Conservation (phyloP, 2,113 vertebrate genomes). For the Rhinichthys klamathensis region DNA sequence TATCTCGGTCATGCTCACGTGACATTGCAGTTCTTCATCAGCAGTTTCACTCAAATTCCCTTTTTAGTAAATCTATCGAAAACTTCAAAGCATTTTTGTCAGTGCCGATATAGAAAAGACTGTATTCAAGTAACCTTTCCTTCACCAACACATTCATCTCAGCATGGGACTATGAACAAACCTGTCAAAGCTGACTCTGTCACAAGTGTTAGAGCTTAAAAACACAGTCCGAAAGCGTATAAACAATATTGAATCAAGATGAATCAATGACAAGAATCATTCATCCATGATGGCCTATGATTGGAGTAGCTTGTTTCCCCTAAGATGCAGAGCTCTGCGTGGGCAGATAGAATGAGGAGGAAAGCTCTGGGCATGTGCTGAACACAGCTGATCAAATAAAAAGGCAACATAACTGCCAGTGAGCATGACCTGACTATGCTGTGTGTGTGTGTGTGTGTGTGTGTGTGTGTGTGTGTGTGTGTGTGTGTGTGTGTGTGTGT, state of each 20-base stretch:
- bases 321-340: conserved; percentile 24
- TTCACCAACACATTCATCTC: conserved; percentile 31
- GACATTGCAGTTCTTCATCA: no score
- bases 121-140: conserved; percentile 35
- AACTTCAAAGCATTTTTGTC: background rate
- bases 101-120: no score
- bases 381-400: conserved; percentile 62
- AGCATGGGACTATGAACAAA: conserved; percentile 32
- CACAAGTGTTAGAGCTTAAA: conserved; percentile 2
- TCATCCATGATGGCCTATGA: conserved; percentile 10
- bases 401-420: conserved; percentile 26
- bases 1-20: no score
- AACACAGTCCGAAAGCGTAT: conserved; percentile 7
- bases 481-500: conserved; percentile 7
- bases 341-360: background rate
- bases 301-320: conserved; percentile 17
- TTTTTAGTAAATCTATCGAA: background rate
- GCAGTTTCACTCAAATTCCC: no score
- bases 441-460: background rate
- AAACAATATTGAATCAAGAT: conserved; percentile 5
- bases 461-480: conserved; percentile 10
- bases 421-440: conserved; percentile 31
- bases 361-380: conserved; percentile 46
- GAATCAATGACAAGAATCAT: conserved; percentile 33
- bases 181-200: conserved; percentile 8